phyloP scores from a whole-genome alignment of 2,113 vertebrate genomes.

The Ranitomeya imitator region DNA sequence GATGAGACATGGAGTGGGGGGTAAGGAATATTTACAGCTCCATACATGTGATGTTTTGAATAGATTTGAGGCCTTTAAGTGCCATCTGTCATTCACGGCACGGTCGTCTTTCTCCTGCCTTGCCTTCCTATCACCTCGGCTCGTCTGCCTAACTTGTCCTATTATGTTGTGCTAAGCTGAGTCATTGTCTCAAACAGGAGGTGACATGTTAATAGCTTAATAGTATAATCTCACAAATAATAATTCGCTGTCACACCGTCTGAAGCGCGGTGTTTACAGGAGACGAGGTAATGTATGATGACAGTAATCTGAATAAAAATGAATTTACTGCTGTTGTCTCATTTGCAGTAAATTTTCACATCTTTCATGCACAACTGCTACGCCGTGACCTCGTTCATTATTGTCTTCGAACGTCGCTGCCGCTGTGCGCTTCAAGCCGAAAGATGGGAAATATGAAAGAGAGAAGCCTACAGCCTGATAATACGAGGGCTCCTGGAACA shows the following conservation, averaged over 20 bases:
- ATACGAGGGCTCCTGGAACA: slow-evolving; percentile 58
- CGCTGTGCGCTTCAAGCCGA: slow-evolving; percentile 72
- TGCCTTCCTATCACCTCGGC: slow-evolving; percentile 81
- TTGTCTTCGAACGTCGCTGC: slow-evolving; percentile 70
- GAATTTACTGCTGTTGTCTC: slow-evolving; percentile 94
- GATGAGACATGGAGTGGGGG: slow-evolving; percentile 7
- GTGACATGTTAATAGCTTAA: slow-evolving; percentile 98
- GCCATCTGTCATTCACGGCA: slow-evolving; percentile 71
- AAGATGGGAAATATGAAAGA: slow-evolving; percentile 69
- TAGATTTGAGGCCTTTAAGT: slow-evolving; percentile 68
- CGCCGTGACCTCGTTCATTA: slow-evolving; percentile 84
- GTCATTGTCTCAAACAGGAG: slow-evolving; percentile 89
- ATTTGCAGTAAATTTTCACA: slow-evolving; percentile 98
- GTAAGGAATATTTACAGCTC: slow-evolving; percentile 55
- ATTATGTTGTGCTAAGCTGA: slow-evolving; percentile 82
- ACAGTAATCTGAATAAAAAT: slow-evolving; percentile 99
- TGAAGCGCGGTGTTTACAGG: slow-evolving; percentile 92
- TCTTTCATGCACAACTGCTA: slow-evolving; percentile 91
- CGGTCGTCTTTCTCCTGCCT: slow-evolving; percentile 76
- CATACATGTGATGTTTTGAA: slow-evolving; percentile 66
- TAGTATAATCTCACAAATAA: slow-evolving; percentile 95
- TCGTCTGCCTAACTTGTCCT: slow-evolving; percentile 86
- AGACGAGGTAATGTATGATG: slow-evolving; percentile 89
- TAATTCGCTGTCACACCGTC: slow-evolving; percentile 91
- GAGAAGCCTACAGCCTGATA: slow-evolving; percentile 66